Conservation (phyloP, 2,888 invertebrate species). For the Dicyrtomina minuta region DNA sequence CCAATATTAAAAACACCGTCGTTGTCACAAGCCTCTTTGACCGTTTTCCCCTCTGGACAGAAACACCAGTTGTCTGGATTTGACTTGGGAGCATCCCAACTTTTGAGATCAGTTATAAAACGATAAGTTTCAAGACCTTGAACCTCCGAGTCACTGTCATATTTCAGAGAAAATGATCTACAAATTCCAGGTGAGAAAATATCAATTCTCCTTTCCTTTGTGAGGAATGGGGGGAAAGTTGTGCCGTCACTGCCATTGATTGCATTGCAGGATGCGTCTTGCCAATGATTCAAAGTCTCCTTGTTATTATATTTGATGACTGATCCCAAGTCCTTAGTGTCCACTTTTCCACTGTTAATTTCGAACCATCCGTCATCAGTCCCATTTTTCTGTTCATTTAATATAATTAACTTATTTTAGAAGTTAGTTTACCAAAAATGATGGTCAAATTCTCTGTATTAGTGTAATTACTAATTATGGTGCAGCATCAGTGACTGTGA, state of each 20-base stretch:
- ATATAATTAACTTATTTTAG: not conserved
- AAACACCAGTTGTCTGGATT: constrained; percentile 27
- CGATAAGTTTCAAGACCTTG: not conserved
- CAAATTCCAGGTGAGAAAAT: constrained; percentile 27
- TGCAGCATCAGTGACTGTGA: not conserved
- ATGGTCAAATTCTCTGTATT: not conserved
- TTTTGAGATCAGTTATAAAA: constrained; percentile 7
- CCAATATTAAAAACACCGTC: constrained; percentile 21
- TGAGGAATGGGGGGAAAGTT: constrained; percentile 13
- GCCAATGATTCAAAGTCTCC: constrained; percentile 18
- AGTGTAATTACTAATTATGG: not conserved
- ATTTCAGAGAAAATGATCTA: constrained; percentile 19
- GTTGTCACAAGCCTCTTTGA: not conserved
- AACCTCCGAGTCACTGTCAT: not conserved
- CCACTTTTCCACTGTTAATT: constrained; percentile 1
- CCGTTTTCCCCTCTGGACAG: constrained; percentile 9
- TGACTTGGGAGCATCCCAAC: constrained; percentile 12
- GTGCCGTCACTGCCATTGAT: constrained; percentile 20
- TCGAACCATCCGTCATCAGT: constrained; percentile 9
- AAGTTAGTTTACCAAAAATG: not conserved
- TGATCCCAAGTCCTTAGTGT: not conserved
- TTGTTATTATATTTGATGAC: constrained; percentile 12
- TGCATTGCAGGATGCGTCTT: constrained; percentile 3
- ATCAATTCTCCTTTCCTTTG: constrained; percentile 3
- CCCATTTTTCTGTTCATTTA: constrained; percentile 9